Evolutionary conservation across 1,140 invertebrate genomes (phyloP), one percentile per base, ranked within the genome.

Genomic region (Leptestheria dahalacensis): DNA sequence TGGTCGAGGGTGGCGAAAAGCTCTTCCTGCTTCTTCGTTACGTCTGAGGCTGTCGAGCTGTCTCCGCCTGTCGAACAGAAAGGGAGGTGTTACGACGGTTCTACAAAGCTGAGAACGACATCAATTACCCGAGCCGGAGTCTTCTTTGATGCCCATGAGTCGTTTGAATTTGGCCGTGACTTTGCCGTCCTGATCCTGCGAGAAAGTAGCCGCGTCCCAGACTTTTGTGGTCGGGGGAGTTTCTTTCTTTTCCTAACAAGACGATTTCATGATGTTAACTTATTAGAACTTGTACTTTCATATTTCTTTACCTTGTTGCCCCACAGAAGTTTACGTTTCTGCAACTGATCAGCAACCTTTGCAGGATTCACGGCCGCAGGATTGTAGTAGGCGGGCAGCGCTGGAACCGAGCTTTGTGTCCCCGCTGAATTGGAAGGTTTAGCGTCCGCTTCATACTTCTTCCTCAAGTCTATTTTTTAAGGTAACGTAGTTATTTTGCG

Each of bases 111-210:
- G n/a, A n/a, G n/a, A n/a, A n/a, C n/a, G n/a, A n/a, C n/a, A 9
- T 41, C 33, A 15, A 9, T 41, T 41, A 41, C 33, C 33, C 15
- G 33, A 41, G 15, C 33, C 15, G 57, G 52, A 68, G 71, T 75
- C 78, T 21, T 79, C 78, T 71, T 87, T 92, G 50, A 96, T 94
- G 47, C 93, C 93, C 92, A 97, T 96, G 10, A 97, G 74, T 63
- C 92, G 78, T 72, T 92, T 88, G 72, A 96, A 97, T 74, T 97
- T 97, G n/a, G 84, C 88, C 0, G 87, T 84, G 60, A 91, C 84
- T 74, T 89, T 84, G 47, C 89, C 90, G 73, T 94, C 91, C 29
- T 83, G 78, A 73, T 94, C 91, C 67, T 90, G 82, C 0, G 86
- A 82, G 71, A 95, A 92, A 25, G 83, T 84, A 0, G 88, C 83